Conservation (phyloP, 2,888 invertebrate species). For the Drosophila mimica region DNA sequence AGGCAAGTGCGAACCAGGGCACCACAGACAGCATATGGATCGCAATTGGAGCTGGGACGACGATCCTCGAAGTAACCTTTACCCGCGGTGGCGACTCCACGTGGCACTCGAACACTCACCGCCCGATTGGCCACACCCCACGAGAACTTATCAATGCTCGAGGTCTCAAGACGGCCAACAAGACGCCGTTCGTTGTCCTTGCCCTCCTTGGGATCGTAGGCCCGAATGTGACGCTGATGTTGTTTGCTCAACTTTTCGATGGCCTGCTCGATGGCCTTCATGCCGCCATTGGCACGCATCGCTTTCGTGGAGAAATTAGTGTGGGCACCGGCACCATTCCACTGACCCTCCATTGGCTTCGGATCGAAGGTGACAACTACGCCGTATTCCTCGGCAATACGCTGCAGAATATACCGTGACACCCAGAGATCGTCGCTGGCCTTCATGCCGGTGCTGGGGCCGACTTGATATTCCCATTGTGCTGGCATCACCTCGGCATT, state of each 20-base stretch:
- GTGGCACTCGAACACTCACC: constrained; percentile 90
- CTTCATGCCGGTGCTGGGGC: constrained; percentile 88
- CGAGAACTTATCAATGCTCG: constrained; percentile 88
- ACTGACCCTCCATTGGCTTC: constrained; percentile 89
- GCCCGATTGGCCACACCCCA: constrained; percentile 88
- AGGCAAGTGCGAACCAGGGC: constrained; percentile 87
- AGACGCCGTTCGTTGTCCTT: constrained; percentile 91
- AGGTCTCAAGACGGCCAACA: constrained; percentile 91
- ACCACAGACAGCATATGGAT: constrained; percentile 89
- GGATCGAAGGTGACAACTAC: constrained; percentile 87
- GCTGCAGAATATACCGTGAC: constrained; percentile 86
- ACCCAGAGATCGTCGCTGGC: constrained; percentile 88
- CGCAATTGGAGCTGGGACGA: constrained; percentile 90
- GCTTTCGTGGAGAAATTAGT: constrained; percentile 94
- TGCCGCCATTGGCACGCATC: constrained; percentile 91
- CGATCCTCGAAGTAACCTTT: constrained; percentile 92
- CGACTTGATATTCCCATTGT: constrained; percentile 90
- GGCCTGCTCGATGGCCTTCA: constrained; percentile 89
- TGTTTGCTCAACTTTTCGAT: constrained; percentile 90
- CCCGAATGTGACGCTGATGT: constrained; percentile 91
- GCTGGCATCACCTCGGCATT: constrained; percentile 94
- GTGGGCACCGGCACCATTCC: constrained; percentile 98
- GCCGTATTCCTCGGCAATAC: constrained; percentile 88
- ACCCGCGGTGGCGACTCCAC: constrained; percentile 89
- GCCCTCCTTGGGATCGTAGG: constrained; percentile 92